Percentiles rank a stretch among this genome's conserved stretches.
Conservation (phyloP, 2,797 vertebrate species). For the Heterohyrax brucei region DNA sequence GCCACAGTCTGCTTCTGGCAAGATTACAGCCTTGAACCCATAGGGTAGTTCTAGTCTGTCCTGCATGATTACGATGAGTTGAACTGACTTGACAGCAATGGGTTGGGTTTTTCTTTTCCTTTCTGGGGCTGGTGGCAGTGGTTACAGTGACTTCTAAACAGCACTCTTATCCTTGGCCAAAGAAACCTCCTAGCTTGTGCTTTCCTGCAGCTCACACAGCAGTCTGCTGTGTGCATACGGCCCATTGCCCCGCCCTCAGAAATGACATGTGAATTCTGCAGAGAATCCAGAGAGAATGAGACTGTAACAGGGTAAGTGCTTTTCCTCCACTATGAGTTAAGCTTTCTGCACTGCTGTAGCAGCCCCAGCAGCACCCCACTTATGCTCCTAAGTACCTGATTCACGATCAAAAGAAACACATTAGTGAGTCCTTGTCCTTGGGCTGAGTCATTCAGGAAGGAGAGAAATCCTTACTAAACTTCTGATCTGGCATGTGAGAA, state of each 20-base stretch:
- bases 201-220: neutral
- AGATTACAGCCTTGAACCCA: neutral
- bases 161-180: neutral
- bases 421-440: neutral
- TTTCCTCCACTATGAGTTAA: neutral
- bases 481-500: constrained; percentile 44
- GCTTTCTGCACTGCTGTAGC: neutral
- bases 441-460: constrained; percentile 37
- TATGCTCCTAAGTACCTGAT: neutral
- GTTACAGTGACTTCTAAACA: neutral
- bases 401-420: constrained; percentile 38
- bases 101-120: neutral
- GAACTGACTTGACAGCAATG: neutral
- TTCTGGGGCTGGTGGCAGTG: neutral
- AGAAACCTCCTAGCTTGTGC: neutral
- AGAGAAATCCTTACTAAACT: constrained; percentile 29
- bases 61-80: neutral
- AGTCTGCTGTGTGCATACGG: fast-evolving
- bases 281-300: constrained; percentile 8
- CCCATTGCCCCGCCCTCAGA: neutral
- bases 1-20: neutral
- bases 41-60: neutral
- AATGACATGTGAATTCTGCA: neutral
- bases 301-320: neutral
- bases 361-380: neutral